A percentile compares a stretch with the other conserved stretches of the same genome.
phyloP scores from a whole-genome alignment of 2,888 invertebrate genomes.

The Spisula solida region DNA sequence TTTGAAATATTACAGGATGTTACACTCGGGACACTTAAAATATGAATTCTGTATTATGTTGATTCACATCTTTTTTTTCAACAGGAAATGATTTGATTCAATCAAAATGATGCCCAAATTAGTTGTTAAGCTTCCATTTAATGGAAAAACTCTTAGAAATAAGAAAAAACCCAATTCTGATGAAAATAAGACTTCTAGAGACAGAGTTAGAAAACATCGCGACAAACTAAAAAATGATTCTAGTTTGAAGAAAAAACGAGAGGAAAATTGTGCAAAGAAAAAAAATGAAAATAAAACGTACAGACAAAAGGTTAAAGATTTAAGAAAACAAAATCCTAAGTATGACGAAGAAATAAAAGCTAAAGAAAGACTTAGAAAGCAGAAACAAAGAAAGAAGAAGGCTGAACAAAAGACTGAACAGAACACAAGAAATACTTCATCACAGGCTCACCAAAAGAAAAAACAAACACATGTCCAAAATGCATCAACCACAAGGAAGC shows the following conservation, averaged over 20 bases:
- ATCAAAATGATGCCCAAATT: not conserved
- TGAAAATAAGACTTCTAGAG: not conserved
- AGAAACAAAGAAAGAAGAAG: not conserved
- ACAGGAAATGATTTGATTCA: no score
- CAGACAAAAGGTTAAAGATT: not conserved
- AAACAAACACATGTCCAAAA: not conserved
- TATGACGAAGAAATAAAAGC: conserved; percentile 30
- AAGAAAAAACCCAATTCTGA: not conserved
- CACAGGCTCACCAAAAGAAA: not conserved
- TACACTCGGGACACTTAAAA: no score
- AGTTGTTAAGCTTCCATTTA: conserved; percentile 15
- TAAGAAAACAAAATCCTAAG: conserved; percentile 29
- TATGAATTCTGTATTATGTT: no score
- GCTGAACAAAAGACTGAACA: not conserved
- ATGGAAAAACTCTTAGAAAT: conserved; percentile 13
- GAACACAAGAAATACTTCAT: not conserved
- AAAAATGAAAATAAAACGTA: not conserved
- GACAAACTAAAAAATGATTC: conserved; percentile 16
- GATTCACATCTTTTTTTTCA: no score
- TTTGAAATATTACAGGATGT: no score
- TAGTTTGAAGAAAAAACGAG: conserved; percentile 12
- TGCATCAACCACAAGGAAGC: conserved; percentile 30
- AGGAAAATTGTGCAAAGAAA: conserved; percentile 49
- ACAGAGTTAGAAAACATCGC: conserved; percentile 1
- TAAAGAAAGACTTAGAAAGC: conserved; percentile 30